Conservation (phyloP, 2,888 invertebrate species). For the Yponomeuta plumbellus region DNA sequence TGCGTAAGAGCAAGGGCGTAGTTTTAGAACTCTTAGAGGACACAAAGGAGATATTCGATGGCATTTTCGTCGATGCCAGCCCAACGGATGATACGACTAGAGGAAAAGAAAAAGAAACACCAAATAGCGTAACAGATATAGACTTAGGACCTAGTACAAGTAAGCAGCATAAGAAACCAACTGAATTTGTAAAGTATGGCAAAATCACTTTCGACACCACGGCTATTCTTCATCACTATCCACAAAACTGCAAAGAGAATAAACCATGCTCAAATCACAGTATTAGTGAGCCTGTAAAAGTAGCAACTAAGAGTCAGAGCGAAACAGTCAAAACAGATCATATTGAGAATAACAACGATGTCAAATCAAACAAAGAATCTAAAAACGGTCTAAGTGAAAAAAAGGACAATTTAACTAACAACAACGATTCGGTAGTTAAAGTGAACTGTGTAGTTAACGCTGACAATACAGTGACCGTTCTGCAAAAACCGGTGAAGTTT, state of each 20-base stretch:
- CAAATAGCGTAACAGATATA: slow-evolving; percentile 42
- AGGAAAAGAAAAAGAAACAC: slow-evolving; percentile 35
- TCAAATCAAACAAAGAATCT: slow-evolving; percentile 32
- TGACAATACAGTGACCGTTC: slow-evolving; percentile 38
- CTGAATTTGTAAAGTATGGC: slow-evolving; percentile 61
- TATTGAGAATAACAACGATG: slow-evolving; percentile 54
- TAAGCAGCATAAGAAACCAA: slow-evolving; percentile 45
- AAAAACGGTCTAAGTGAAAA: slow-evolving; percentile 28
- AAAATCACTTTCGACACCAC: slow-evolving; percentile 69
- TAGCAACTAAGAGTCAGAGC: slow-evolving; percentile 48
- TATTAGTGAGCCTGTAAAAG: slow-evolving; percentile 28
- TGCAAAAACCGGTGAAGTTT: slow-evolving; percentile 58
- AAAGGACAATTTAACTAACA: slow-evolving; percentile 56
- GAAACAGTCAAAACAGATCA: slow-evolving; percentile 33
- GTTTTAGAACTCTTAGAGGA: slow-evolving; percentile 63
- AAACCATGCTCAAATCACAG: slow-evolving; percentile 23
- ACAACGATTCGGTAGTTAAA: slow-evolving; percentile 36
- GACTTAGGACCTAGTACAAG: slow-evolving; percentile 54
- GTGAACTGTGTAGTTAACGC: slow-evolving; percentile 36
- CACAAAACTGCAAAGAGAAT: slow-evolving; percentile 51
- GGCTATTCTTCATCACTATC: slow-evolving; percentile 67
- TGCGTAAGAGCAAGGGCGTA: slow-evolving; percentile 56
- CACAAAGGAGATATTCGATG: slow-evolving; percentile 53
- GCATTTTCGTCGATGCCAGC: slow-evolving; percentile 33
- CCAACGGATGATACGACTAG: slow-evolving; percentile 27